These are phyloP conservation scores for Kryptolebias marmoratus DNA, from an alignment of 2,113 vertebrate genomes.

Conservation along the genomic window DNA sequence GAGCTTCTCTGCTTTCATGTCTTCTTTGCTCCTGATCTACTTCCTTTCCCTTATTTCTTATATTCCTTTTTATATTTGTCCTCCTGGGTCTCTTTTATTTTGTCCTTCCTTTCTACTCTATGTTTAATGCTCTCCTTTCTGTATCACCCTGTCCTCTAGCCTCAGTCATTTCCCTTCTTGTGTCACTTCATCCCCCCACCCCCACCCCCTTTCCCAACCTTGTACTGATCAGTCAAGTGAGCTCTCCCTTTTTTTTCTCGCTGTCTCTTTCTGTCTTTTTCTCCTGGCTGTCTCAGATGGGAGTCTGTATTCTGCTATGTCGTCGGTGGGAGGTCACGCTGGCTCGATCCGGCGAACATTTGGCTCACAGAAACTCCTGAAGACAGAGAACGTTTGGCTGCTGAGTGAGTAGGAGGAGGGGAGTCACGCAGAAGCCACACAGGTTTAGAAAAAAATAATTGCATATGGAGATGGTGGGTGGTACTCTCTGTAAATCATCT, in stretches of 20 bases:
- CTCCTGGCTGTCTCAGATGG: constrained; percentile 71
- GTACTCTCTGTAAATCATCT: constrained; percentile 38
- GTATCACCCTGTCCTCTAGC: constrained; percentile 12
- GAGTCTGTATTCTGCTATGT: constrained; percentile 83
- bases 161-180: constrained; percentile 19
- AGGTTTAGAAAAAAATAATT: constrained; percentile 29
- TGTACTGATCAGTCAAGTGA: constrained; percentile 33
- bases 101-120: constrained; percentile 14
- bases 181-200: constrained; percentile 10
- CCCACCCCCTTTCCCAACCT: constrained; percentile 17
- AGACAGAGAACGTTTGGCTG: constrained; percentile 84
- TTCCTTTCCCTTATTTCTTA: constrained; percentile 3
- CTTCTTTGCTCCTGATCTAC: constrained; percentile 36
- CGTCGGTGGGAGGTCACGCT: constrained; percentile 64
- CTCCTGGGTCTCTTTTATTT: constrained; percentile 1
- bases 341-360: constrained; percentile 82
- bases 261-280: constrained; percentile 9
- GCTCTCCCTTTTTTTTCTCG: constrained; percentile 17
- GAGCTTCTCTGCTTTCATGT: constrained; percentile 41
- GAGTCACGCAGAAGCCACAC: constrained; percentile 13
- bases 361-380: constrained; percentile 79
- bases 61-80: constrained; percentile 10
- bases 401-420: constrained; percentile 78
- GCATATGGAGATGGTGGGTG: constrained; percentile 56
- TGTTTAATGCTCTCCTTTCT: constrained; percentile 30